A percentile compares a stretch with the other conserved stretches of the same genome.
These are phyloP conservation scores for Aldrovandia affinis DNA, from an alignment of 2,797 vertebrate species.

Conservation along the genomic window DNA sequence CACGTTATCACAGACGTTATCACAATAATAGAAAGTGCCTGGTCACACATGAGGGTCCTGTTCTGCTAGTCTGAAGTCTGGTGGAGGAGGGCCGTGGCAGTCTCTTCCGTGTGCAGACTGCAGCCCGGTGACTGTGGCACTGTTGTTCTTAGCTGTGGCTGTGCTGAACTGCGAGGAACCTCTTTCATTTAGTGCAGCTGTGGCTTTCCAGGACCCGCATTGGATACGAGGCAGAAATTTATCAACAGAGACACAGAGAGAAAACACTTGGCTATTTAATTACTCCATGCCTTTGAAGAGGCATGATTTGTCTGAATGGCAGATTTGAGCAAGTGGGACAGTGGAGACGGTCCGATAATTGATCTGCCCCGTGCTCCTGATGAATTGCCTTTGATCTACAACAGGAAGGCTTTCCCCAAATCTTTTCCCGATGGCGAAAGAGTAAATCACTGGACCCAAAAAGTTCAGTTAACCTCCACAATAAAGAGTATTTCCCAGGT, in stretches of 20 bases:
- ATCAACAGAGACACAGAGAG: conserved; percentile 46
- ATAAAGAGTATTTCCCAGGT: conserved; percentile 38
- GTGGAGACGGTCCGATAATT: conserved; percentile 71
- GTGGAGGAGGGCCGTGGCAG: conserved; percentile 25
- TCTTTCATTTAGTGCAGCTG: conserved; percentile 44
- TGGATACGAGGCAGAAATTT: conserved; percentile 55
- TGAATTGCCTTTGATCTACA: conserved; percentile 66
- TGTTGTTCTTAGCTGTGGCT: background rate
- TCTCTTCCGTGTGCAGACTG: conserved; percentile 41
- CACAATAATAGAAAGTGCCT: conserved; percentile 36
- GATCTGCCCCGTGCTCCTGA: conserved; percentile 67
- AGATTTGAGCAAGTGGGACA: conserved; percentile 49
- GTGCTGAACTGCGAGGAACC: conserved; percentile 23
- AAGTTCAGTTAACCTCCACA: conserved; percentile 38
- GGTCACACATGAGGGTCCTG: conserved; percentile 53
- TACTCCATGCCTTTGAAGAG: conserved; percentile 56
- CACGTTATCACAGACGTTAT: conserved; percentile 45
- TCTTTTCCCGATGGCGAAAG: conserved; percentile 30
- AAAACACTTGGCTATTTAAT: conserved; percentile 56
- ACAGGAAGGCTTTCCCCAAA: conserved; percentile 59
- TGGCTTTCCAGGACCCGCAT: conserved; percentile 42
- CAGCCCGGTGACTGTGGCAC: background rate
- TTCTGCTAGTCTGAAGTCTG: conserved; percentile 41
- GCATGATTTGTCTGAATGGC: conserved; percentile 62
- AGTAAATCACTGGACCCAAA: conserved; percentile 50